A percentile compares a stretch with the other conserved stretches of the same genome.
phyloP scores from a whole-genome alignment of 2,113 vertebrate genomes.

The Gymnocephalus cernua region DNA sequence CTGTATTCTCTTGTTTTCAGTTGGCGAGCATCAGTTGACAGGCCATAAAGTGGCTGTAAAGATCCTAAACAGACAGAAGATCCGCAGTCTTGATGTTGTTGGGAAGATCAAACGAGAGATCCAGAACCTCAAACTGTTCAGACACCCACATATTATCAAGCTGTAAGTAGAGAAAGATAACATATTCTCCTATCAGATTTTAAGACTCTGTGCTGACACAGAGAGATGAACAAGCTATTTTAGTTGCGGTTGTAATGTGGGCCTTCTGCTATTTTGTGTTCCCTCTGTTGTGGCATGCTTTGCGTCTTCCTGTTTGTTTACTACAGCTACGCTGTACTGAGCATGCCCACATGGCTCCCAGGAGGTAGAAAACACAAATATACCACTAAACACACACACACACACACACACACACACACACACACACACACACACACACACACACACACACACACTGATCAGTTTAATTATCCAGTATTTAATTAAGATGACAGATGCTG shows the following conservation, averaged over 20 bases:
- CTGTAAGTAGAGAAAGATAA: slow-evolving; percentile 87
- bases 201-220: slow-evolving; percentile 11
- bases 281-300: slow-evolving; percentile 34
- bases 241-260: slow-evolving; percentile 13
- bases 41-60: slow-evolving; percentile 99
- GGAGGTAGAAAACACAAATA: slow-evolving; percentile 23
- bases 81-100: slow-evolving; percentile 98
- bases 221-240: background rate
- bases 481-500: slow-evolving; percentile 25
- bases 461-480: slow-evolving; percentile 14
- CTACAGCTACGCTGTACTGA: slow-evolving; percentile 43
- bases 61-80: slow-evolving; percentile 98
- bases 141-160: slow-evolving; percentile 99
- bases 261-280: slow-evolving; percentile 10
- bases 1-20: slow-evolving; percentile 80
- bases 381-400: background rate
- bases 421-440: slow-evolving; percentile 8
- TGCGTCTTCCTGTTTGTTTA: slow-evolving; percentile 58
- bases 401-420: background rate
- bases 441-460: background rate
- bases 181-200: background rate
- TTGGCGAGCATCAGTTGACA: slow-evolving; percentile 97
- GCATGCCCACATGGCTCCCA: slow-evolving; percentile 46
- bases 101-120: slow-evolving; percentile 99
- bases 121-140: slow-evolving; percentile 98